A percentile compares a stretch with the other conserved stretches of the same genome.
phyloP scores from a whole-genome alignment of 2,113 vertebrate species.

The Cryptomyrus ogoouensis region DNA sequence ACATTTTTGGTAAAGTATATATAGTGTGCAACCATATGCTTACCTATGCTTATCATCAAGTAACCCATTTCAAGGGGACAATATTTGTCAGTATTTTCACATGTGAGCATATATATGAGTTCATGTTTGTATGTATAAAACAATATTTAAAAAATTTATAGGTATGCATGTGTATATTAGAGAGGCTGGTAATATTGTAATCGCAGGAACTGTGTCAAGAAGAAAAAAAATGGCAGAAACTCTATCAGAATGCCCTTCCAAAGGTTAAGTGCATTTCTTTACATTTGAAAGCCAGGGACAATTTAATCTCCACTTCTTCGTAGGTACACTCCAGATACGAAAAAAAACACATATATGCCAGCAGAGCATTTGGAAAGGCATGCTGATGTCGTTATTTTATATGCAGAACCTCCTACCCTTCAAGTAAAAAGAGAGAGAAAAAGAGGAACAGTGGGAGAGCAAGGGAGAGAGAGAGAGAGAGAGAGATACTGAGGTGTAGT shows the following conservation, averaged over 20 bases:
- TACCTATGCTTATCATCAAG: neutral
- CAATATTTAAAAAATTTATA: neutral
- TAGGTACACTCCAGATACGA: neutral
- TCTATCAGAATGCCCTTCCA: constrained; percentile 2
- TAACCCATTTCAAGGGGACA: neutral
- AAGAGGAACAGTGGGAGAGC: neutral
- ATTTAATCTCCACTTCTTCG: neutral
- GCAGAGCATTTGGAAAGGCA: neutral
- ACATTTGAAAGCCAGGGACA: neutral
- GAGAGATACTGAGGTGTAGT: neutral
- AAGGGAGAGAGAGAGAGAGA: constrained; percentile 7
- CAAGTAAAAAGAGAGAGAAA: neutral
- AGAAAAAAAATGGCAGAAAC: neutral
- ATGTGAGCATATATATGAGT: neutral
- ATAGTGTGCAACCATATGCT: neutral
- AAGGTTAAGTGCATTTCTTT: constrained; percentile 13
- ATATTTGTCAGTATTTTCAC: neutral
- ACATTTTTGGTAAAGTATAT: neutral
- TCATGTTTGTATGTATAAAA: neutral
- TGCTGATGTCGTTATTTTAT: neutral
- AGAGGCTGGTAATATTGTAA: neutral
- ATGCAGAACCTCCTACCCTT: neutral
- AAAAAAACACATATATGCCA: neutral
- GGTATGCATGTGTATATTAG: neutral
- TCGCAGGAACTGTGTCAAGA: neutral